Percentiles rank a stretch among this genome's conserved stretches.
phyloP scores from a whole-genome alignment of 2,113 vertebrate species.

The Formicarius rufipectus region DNA sequence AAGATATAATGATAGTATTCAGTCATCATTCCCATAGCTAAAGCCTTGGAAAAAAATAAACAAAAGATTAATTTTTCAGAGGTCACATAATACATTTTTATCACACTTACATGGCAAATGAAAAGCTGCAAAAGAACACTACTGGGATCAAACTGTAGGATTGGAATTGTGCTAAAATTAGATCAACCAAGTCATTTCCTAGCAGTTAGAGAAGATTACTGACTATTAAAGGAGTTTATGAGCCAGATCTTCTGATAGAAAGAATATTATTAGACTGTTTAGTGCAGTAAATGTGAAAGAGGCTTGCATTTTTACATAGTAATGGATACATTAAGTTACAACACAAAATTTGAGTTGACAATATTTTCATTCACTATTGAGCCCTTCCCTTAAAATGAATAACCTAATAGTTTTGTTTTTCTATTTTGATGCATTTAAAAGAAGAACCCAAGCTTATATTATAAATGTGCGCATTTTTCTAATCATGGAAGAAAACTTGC shows the following conservation, averaged over 20 bases:
- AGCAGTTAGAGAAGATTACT: conserved; percentile 63
- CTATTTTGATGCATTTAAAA: background rate
- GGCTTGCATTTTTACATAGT: conserved; percentile 48
- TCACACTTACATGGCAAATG: conserved; percentile 16
- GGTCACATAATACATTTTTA: conserved; percentile 12
- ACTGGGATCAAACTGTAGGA: background rate
- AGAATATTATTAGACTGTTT: conserved; percentile 57
- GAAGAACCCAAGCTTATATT: background rate
- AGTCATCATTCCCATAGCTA: conserved; percentile 99
- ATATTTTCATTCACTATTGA: conserved; percentile 41
- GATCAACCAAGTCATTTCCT: conserved; percentile 59
- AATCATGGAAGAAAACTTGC: background rate
- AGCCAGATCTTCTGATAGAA: conserved; percentile 63
- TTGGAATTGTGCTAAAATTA: conserved; percentile 51
- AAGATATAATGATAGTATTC: conserved; percentile 99
- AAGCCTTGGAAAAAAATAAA: conserved; percentile 83
- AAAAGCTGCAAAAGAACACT: conserved; percentile 7
- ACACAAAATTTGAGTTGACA: conserved; percentile 19
- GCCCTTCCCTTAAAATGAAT: background rate
- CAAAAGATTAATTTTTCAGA: conserved; percentile 61
- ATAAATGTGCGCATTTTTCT: background rate
- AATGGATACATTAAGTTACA: conserved; percentile 45
- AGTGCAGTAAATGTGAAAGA: conserved; percentile 40
- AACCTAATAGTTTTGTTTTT: background rate
- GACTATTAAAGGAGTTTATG: conserved; percentile 66